Evolutionary conservation across 2,797 vertebrate genomes (phyloP), one percentile per base, ranked within the genome.

Genomic region (Otus scops): DNA sequence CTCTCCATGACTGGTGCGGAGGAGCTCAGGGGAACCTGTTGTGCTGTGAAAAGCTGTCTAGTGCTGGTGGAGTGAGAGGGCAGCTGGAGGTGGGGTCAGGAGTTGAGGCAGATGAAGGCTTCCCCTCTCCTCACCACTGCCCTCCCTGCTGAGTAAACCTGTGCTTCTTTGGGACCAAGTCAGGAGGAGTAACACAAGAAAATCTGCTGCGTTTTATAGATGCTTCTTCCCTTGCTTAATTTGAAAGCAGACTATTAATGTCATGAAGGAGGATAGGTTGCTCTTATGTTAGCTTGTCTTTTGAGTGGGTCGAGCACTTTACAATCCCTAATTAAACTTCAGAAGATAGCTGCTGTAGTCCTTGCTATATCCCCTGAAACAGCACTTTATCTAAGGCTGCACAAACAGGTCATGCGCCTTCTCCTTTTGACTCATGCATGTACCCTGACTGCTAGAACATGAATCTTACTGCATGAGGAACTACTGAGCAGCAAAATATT

Each of bases 321-420:
- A 85, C 21, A 78, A 21, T 88, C 60, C 27, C 73, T 93, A 88
- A 91, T 96, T 95, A 86, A 89, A 88, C 82, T 83, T 89, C 76
- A 65, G 48, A 50, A 32, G 63, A 77, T 74, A 34, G 14, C 77
- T 85, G 77, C 78, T 86, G 27, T n/a, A 61, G 39, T 90, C 50
- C 39, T 85, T 28, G 70, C 74, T 91, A 6, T 89, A 75, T 82
- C 45, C 60, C 50, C 75, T 85, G 79, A 75, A 89, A 73, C 38
- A 93, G 48, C 61, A 45, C 71, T 90, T 92, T 88, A 73, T 84
- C 67, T 38, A 43, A 56, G 63, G 88, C 70, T 34, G 23, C 5
- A 5, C n/a, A 78, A 60, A 64, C n/a, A 69, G 68, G 76, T 69
- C 36, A 30, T 48, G 43, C 76, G 24, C 43, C 2, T 2, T 4